Conservation (phyloP, 2,113 vertebrate species). For the Pantherophis guttatus region DNA sequence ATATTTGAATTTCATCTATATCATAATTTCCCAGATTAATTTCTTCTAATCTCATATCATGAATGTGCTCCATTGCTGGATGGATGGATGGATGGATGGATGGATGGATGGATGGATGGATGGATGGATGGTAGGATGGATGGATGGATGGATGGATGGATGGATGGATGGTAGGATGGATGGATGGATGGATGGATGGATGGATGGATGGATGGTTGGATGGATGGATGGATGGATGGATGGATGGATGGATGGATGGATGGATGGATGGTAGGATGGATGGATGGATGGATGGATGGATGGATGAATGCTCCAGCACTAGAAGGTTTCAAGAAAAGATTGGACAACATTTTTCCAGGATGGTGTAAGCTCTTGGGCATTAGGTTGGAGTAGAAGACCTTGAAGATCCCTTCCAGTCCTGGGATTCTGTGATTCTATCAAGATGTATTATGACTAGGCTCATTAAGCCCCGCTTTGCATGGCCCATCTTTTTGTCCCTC, state of each 20-base stretch:
- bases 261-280: background rate
- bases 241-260: no score
- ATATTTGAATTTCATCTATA: background rate
- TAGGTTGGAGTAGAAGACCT: background rate
- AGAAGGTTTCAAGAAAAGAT: background rate
- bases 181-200: no score
- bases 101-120: background rate
- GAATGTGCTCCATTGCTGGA: background rate
- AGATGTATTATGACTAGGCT: background rate
- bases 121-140: background rate
- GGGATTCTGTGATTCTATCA: background rate
- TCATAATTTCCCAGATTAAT: background rate
- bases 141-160: background rate
- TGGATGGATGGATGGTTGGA: background rate
- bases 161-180: no score
- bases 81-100: background rate
- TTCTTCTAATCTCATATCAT: background rate
- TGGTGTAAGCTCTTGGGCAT: background rate
- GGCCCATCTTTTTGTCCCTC: background rate
- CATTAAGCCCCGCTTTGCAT: background rate
- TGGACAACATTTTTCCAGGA: background rate
- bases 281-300: no score
- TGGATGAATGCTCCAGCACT: background rate
- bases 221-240: no score
- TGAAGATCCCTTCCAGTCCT: rapidly evolving